Percentiles rank a stretch among this genome's conserved stretches.
These are phyloP conservation scores for Ichneumon xanthorius DNA, from an alignment of 2,888 invertebrate species.

Conservation along the genomic window DNA sequence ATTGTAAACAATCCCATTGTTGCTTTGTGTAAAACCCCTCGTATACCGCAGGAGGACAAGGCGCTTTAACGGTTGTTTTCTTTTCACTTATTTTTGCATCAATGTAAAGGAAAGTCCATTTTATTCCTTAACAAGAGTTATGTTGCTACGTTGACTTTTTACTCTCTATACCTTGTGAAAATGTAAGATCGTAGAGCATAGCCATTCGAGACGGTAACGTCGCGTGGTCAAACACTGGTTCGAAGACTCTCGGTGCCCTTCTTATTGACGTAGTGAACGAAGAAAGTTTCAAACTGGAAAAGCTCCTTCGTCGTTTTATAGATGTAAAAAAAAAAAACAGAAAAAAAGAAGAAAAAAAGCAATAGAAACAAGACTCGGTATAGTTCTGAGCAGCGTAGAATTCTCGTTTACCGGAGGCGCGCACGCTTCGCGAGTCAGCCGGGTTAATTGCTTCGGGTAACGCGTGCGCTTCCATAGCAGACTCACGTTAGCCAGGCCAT, in stretches of 20 bases:
- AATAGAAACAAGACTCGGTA: conserved; percentile 4
- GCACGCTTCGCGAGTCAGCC: conserved; percentile 68
- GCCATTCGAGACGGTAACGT: neutral
- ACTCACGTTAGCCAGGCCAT: conserved; percentile 50
- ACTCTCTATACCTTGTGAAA: neutral
- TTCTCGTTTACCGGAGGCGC: conserved; percentile 51
- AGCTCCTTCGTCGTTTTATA: conserved; percentile 22
- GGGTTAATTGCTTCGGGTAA: conserved; percentile 67
- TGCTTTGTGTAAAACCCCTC: neutral
- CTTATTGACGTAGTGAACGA: conserved; percentile 7
- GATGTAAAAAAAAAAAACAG: conserved; percentile 5
- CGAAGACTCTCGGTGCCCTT: neutral
- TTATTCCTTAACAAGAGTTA: neutral
- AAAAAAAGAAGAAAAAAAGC: conserved; percentile 1
- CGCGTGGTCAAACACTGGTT: neutral
- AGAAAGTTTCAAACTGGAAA: conserved; percentile 41
- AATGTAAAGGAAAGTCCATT: neutral
- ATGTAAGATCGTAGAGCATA: no score
- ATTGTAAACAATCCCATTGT: no score
- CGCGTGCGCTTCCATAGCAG: conserved; percentile 44
- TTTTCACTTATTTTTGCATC: neutral
- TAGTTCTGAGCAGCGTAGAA: conserved; percentile 31
- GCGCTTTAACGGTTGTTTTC: neutral
- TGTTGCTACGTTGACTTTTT: no score
- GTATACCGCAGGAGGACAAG: neutral